Conservation (phyloP, 1,140 invertebrate species). For the Pogonus chalceus region DNA sequence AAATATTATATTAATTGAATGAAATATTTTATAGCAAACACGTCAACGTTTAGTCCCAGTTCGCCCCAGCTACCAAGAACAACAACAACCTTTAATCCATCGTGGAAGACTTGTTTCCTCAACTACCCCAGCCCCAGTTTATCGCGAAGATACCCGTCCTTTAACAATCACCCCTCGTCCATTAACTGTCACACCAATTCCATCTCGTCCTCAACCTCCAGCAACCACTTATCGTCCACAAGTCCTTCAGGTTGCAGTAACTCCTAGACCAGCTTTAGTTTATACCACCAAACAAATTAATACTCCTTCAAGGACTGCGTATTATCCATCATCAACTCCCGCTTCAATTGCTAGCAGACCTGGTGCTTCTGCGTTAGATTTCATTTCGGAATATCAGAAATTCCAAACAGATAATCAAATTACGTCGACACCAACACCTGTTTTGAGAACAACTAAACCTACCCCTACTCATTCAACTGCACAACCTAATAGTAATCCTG, state of each 20-base stretch:
- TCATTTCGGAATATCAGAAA: slow-evolving; percentile 62
- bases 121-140: slow-evolving; percentile 28
- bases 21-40: slow-evolving; percentile 24
- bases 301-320: slow-evolving; percentile 28
- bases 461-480: slow-evolving; percentile 30
- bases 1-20: slow-evolving; percentile 27
- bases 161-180: slow-evolving; percentile 40
- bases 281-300: slow-evolving; percentile 43
- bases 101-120: slow-evolving; percentile 26
- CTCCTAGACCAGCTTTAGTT: slow-evolving; percentile 42
- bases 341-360: slow-evolving; percentile 35
- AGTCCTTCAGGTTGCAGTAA: slow-evolving; percentile 46
- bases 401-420: slow-evolving; percentile 65
- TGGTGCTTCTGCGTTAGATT: slow-evolving; percentile 48
- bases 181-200: slow-evolving; percentile 31
- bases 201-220: slow-evolving; percentile 50
- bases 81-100: slow-evolving; percentile 28
- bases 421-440: slow-evolving; percentile 35
- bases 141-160: slow-evolving; percentile 33
- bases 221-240: slow-evolving; percentile 55
- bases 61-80: slow-evolving; percentile 27
- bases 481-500: slow-evolving; percentile 40
- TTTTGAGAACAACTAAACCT: slow-evolving; percentile 31
- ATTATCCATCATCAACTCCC: slow-evolving; percentile 30
- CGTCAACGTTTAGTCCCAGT: slow-evolving; percentile 26